Base-by-base conservation (phyloP, 1,140 invertebrate genomes). In the Dufourea novaeangliae region DNA sequence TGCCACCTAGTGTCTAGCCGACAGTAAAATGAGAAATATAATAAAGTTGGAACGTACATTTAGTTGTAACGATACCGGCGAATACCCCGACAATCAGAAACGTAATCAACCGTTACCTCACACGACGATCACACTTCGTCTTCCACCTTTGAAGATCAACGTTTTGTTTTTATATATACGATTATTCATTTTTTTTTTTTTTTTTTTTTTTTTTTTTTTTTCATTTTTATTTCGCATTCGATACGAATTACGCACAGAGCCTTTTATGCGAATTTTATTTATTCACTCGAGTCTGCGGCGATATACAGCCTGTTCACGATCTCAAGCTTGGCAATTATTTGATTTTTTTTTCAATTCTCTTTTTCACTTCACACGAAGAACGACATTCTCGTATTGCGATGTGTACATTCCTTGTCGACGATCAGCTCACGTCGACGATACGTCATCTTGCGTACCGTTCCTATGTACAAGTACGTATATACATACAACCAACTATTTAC, bases 401-500 rank as follows among this genome's bases (percentile, higher is more conserved):
- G 12, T 46, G 20, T n/a, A 46, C 27, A 12, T 66, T 67, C 2
- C 37, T 59, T 46, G 37, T 68, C 68, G 41, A 27, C 57, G 63
- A 20, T 63, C 69, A 25, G 25, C 63, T 11, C 61, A 17, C 56
- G 41, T 59, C 80, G 64, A 71, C 63, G 80, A 78, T 44, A 17
- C 20, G n/a, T 61, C 62, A 37, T 68, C 44, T 56, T 83, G 56
- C 80, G 25, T 78, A 73, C 46, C 37, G 7, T 78, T 79, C 62
- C 68, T 20, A 71, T 68, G 44, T 61, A 59, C 71, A 83, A 34
- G 82, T 83, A 83, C 76, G 68, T 82, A 82, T 81, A 46, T 41
- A 41, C 39, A n/a, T 46, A 64, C 20, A 61, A 57, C 14, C 1
- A 67, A 68, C 78, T 83, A 69, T 20, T 73, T 82, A 83, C 12